A percentile compares a stretch with the other conserved stretches of the same genome.
Conservation (phyloP, 2,797 vertebrate genomes). For the Hoplostethus atlanticus region DNA sequence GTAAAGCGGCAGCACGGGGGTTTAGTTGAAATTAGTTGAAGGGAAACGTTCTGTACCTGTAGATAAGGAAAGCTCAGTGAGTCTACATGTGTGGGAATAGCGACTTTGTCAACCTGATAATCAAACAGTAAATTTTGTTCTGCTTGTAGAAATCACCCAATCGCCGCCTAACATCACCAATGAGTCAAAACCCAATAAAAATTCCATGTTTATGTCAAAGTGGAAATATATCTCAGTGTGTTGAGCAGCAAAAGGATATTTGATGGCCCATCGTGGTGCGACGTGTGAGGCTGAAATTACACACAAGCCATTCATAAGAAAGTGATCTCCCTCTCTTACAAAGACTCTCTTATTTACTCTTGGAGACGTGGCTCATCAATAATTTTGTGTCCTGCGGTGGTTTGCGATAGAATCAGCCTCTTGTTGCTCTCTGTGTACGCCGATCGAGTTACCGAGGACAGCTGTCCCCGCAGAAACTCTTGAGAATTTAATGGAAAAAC, state of each 20-base stretch:
- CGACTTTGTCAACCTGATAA: too few relatives aligned
- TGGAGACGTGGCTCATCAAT: slow-evolving; percentile 40
- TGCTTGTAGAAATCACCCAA: not conserved
- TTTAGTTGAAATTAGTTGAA: too few relatives aligned
- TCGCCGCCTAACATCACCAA: not conserved
- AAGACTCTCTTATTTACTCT: not conserved
- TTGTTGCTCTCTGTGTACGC: slow-evolving; percentile 18
- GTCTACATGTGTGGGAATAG: too few relatives aligned
- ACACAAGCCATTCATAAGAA: not conserved
- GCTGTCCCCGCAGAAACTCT: slow-evolving; percentile 22
- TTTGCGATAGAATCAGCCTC: slow-evolving; percentile 15
- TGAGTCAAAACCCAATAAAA: not conserved
- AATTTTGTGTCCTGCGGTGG: slow-evolving; percentile 23
- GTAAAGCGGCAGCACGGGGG: too few relatives aligned
- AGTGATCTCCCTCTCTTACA: not conserved
- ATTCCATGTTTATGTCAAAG: too few relatives aligned
- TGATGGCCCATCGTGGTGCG: not conserved
- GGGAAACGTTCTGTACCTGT: too few relatives aligned
- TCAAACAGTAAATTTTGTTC: too few relatives aligned
- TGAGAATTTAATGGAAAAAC: slow-evolving; percentile 4
- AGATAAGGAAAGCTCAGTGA: too few relatives aligned
- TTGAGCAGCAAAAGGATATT: not conserved
- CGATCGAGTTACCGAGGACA: slow-evolving; percentile 10
- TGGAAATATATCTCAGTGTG: too few relatives aligned
- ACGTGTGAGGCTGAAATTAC: not conserved